Conservation (phyloP, 2,888 invertebrate genomes). For the Lasioglossum lativentre region DNA sequence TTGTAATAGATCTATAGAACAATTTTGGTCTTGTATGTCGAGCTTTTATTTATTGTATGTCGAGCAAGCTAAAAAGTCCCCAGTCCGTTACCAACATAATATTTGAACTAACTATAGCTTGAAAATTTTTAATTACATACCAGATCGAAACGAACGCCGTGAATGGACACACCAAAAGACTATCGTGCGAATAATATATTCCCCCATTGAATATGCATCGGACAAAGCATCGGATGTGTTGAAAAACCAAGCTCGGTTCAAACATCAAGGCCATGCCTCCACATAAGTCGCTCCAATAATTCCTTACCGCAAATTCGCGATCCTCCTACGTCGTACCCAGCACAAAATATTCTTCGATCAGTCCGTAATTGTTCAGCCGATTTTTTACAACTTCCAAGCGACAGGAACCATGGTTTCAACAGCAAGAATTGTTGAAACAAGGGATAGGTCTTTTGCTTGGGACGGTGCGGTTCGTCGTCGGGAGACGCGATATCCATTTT, state of each 20-base stretch:
- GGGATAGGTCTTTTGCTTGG: no score
- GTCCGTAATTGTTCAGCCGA: background rate
- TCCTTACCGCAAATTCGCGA: background rate
- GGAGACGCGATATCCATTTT: background rate
- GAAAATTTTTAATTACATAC: background rate
- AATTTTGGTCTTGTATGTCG: background rate
- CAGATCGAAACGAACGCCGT: background rate
- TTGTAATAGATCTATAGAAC: no score
- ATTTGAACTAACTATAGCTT: background rate
- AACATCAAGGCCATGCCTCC: background rate
- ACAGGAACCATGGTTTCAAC: background rate
- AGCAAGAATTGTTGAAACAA: background rate
- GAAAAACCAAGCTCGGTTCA: constrained; percentile 1
- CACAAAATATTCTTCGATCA: background rate
- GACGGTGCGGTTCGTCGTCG: no score
- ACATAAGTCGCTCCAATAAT: background rate
- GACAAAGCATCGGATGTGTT: background rate
- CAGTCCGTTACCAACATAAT: background rate
- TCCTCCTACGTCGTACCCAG: background rate
- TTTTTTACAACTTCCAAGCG: background rate
- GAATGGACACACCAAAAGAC: background rate
- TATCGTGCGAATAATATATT: background rate
- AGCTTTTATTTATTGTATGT: no score
- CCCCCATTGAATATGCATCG: background rate
- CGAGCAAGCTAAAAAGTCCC: background rate